These are phyloP conservation scores for Nannobrachium achirus DNA, from an alignment of 2,113 vertebrate genomes.

Conservation along the genomic window DNA sequence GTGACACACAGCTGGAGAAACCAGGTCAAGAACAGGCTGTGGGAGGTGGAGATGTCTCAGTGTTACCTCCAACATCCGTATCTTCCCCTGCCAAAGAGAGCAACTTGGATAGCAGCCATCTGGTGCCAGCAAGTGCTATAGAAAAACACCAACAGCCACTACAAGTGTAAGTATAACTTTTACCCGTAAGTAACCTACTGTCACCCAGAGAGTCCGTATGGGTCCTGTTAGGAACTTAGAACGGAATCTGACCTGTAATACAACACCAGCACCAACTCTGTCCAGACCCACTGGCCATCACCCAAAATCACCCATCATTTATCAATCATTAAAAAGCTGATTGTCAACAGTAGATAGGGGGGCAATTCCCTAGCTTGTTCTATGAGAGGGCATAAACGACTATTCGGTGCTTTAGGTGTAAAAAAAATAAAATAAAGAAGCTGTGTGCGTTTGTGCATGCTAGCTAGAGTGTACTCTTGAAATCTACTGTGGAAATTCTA, in stretches of 20 bases:
- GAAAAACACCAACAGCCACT: fast-evolving
- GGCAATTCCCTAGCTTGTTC: too few relatives aligned
- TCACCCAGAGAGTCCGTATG: too few relatives aligned
- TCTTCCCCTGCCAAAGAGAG: not conserved
- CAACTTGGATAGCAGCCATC: not conserved
- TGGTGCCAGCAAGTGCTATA: not conserved
- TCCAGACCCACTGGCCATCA: not conserved
- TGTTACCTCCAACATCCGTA: fast-evolving
- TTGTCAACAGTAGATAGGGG: too few relatives aligned
- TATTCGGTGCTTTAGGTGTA: too few relatives aligned
- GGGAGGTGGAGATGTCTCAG: fast-evolving
- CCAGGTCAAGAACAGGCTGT: not conserved
- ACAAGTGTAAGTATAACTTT: constrained; percentile 19
- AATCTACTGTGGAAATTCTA: too few relatives aligned
- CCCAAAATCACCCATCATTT: not conserved
- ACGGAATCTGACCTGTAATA: not conserved
- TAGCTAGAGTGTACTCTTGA: too few relatives aligned
- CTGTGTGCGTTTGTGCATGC: too few relatives aligned
- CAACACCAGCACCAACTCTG: not conserved
- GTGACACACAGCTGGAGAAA: not conserved
- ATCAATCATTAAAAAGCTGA: not conserved
- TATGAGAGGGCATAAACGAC: too few relatives aligned
- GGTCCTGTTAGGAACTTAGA: not conserved
- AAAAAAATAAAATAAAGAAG: too few relatives aligned
- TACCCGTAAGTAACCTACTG: not conserved